These are phyloP conservation scores for Meloidogyne floridensis DNA, from an alignment of 1,140 invertebrate species.

Conservation along the genomic window DNA sequence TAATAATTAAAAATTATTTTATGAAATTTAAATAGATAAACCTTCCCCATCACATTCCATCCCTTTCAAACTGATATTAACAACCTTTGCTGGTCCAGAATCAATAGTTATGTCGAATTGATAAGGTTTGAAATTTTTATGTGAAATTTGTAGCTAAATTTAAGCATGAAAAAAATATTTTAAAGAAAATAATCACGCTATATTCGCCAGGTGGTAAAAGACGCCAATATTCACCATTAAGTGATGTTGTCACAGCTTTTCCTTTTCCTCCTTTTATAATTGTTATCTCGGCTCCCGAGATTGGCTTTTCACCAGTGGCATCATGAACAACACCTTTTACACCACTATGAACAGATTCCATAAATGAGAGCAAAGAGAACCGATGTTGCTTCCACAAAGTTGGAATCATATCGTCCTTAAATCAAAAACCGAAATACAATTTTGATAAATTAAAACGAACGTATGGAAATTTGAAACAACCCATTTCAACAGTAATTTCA, in stretches of 20 bases:
- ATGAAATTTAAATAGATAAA: neutral
- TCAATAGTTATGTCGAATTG: slow-evolving; percentile 41
- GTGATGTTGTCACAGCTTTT: slow-evolving; percentile 75
- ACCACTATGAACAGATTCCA: slow-evolving; percentile 85
- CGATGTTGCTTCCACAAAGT: slow-evolving; percentile 85
- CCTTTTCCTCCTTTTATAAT: slow-evolving; percentile 73
- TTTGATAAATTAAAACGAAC: neutral
- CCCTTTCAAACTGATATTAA: slow-evolving; percentile 44
- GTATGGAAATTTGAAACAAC: slow-evolving; percentile 86
- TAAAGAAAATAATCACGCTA: slow-evolving; percentile 70
- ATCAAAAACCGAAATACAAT: neutral
- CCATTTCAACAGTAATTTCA: slow-evolving; percentile 90
- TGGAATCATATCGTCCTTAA: slow-evolving; percentile 73
- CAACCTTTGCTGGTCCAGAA: slow-evolving; percentile 28
- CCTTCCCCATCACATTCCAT: slow-evolving; percentile 45
- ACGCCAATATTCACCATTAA: slow-evolving; percentile 88
- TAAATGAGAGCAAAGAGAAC: slow-evolving; percentile 80
- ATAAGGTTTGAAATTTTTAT: slow-evolving; percentile 38
- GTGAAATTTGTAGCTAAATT: slow-evolving; percentile 43
- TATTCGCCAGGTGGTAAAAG: slow-evolving; percentile 84
- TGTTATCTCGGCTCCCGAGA: slow-evolving; percentile 31
- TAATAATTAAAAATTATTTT: neutral
- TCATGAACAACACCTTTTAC: slow-evolving; percentile 83
- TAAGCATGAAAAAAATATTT: neutral
- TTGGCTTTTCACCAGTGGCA: slow-evolving; percentile 71